These are phyloP conservation scores for Leguminivora glycinivorella DNA, from an alignment of 1,140 invertebrate species.

Conservation along the genomic window DNA sequence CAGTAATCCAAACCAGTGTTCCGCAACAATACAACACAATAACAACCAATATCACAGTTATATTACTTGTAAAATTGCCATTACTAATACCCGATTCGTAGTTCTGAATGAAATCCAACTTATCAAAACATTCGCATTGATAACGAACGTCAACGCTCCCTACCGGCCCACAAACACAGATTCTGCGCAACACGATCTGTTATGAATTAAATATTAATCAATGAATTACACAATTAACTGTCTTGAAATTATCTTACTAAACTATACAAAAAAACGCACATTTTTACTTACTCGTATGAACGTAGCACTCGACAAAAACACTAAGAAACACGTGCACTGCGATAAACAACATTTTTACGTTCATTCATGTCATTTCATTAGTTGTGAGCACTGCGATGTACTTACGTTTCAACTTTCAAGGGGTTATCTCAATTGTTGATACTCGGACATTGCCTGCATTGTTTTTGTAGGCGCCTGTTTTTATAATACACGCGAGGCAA, in stretches of 20 bases:
- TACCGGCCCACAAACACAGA: background rate
- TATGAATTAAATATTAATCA: background rate
- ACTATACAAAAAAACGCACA: background rate
- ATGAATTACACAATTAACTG: background rate
- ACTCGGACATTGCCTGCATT: background rate
- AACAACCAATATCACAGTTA: background rate
- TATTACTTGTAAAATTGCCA: background rate
- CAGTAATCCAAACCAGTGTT: background rate
- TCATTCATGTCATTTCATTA: conserved; percentile 8
- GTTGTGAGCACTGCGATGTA: conserved; percentile 6
- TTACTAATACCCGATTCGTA: background rate
- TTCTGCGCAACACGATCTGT: background rate
- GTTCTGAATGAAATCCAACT: conserved; percentile 1
- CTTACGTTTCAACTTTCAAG: background rate
- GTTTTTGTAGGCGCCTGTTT: background rate
- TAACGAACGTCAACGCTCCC: conserved; percentile 14
- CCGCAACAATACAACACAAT: background rate
- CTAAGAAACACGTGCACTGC: conserved; percentile 3
- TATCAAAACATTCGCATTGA: conserved; percentile 17
- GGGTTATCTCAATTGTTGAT: background rate
- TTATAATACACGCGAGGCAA: too few species aligned
- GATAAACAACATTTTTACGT: conserved; percentile 19
- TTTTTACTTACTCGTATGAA: background rate
- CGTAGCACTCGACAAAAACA: conserved; percentile 10
- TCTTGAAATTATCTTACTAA: background rate